These are phyloP conservation scores for Lophius piscatorius DNA, from an alignment of 2,113 vertebrate genomes.

Conservation along the genomic window DNA sequence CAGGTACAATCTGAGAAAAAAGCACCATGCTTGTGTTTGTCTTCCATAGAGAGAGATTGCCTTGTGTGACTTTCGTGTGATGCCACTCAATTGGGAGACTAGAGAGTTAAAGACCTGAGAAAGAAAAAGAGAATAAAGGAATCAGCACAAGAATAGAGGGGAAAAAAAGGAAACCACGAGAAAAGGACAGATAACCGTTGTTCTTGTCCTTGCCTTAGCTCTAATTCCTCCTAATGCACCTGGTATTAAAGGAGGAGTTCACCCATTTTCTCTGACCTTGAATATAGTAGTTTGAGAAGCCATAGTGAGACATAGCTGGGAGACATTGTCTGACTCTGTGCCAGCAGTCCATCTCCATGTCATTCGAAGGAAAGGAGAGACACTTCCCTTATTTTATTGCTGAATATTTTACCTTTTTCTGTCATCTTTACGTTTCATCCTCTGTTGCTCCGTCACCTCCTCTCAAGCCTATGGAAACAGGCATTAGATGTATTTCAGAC, in stretches of 20 bases:
- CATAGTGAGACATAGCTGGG: constrained; percentile 45
- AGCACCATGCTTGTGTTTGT: not conserved
- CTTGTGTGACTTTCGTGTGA: not conserved
- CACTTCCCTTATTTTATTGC: constrained; percentile 41
- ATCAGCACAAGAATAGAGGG: constrained; percentile 7
- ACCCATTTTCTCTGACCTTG: constrained; percentile 77
- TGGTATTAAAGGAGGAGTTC: constrained; percentile 73
- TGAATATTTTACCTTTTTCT: constrained; percentile 51
- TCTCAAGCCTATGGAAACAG: not conserved
- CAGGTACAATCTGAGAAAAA: not conserved
- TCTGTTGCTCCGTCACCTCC: constrained; percentile 5
- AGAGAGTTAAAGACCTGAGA: constrained; percentile 2
- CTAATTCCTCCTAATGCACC: constrained; percentile 72
- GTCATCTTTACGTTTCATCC: constrained; percentile 15
- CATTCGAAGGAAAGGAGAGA: constrained; percentile 25
- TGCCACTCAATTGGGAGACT: constrained; percentile 1
- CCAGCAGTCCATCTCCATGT: constrained; percentile 58
- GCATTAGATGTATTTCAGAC: constrained; percentile 19
- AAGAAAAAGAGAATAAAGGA: constrained; percentile 21
- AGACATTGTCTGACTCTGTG: constrained; percentile 55
- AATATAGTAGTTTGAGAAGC: constrained; percentile 54
- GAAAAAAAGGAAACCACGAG: constrained; percentile 20
- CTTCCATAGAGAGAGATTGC: not conserved
- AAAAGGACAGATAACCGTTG: constrained; percentile 58
- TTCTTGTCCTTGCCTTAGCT: constrained; percentile 70